Base-by-base conservation (phyloP, 2,113 vertebrate species). In the Tiliqua scincoides region DNA sequence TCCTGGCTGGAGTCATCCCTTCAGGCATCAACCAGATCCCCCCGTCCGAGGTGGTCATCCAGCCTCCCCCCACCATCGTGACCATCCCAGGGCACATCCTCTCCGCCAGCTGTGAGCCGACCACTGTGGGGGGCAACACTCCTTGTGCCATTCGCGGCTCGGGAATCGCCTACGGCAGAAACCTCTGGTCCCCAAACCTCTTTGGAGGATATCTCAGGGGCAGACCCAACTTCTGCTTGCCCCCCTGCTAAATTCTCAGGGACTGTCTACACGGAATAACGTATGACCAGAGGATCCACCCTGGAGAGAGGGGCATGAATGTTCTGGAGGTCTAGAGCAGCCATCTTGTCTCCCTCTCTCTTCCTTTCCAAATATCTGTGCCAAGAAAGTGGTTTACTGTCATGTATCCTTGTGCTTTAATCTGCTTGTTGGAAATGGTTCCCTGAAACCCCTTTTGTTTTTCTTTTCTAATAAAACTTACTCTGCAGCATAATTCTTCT, bases 31-130 rank as follows among this genome's bases (percentile, higher is more conserved):
- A 48, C 59, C 82, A 84, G 71, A 14, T 32, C 37, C 82, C 71
- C 14, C 0, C 71, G 32, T 8, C 71, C 1, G 70, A 74, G 27
- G 3, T 74, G 1, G 1, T 5, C 25, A 23, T 84, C 71, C 27
- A 75, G 30, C 82, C 70, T 4, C 5, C 82, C 0, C 1, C 82
- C 4, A 0, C 0, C 0, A 1, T 63, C 2, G 4, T 84, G 5
- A 75, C 57, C 71, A 0, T 84, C 37, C 82, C 82, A 17, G 82
- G 82, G 1, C 15, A 71, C 82, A 75, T 84, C 71, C 57, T 84
- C 0, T 62, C 71, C 1, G 35, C 71, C 5, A 84, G 35, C 82
- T 62, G 35, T 32, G 70, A 83, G 1, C 82, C 82, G 1, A 6
- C 54, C 1, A 15, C 73, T 0, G 73, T 76, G 0, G 48, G 73